Evolutionary conservation across 2,113 vertebrate species (phyloP).

Genomic region (Furnarius figulus): DNA sequence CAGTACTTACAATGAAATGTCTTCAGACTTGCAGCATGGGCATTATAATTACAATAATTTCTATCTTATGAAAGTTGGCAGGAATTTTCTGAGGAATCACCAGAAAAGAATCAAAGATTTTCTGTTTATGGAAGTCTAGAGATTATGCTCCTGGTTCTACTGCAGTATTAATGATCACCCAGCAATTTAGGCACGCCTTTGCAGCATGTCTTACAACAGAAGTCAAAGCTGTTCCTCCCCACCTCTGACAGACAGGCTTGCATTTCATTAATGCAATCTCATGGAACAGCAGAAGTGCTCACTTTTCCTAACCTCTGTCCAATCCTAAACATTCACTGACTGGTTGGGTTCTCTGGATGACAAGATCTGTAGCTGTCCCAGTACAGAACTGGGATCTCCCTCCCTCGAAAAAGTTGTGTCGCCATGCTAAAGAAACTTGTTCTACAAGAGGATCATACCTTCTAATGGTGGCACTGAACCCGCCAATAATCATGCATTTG

Average conservation of each 20-base stretch:
- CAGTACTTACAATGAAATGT: accelerated
- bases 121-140: not conserved
- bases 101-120: not conserved
- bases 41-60: not conserved
- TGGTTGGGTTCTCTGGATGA: accelerated
- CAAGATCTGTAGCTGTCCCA: not conserved
- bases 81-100: not conserved
- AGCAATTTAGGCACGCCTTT: not conserved
- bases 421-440: not conserved
- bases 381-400: not conserved
- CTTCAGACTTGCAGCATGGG: not conserved
- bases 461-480: not conserved
- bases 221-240: not conserved
- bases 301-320: not conserved
- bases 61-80: not conserved
- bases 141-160: not conserved
- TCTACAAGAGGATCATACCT: not conserved
- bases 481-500: not conserved
- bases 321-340: not conserved
- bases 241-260: not conserved
- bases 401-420: not conserved
- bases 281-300: not conserved
- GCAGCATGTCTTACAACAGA: not conserved
- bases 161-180: not conserved
- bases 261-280: not conserved